Evolutionary conservation across 2,113 vertebrate genomes (phyloP).

Genomic region (Dermatemys mawii): DNA sequence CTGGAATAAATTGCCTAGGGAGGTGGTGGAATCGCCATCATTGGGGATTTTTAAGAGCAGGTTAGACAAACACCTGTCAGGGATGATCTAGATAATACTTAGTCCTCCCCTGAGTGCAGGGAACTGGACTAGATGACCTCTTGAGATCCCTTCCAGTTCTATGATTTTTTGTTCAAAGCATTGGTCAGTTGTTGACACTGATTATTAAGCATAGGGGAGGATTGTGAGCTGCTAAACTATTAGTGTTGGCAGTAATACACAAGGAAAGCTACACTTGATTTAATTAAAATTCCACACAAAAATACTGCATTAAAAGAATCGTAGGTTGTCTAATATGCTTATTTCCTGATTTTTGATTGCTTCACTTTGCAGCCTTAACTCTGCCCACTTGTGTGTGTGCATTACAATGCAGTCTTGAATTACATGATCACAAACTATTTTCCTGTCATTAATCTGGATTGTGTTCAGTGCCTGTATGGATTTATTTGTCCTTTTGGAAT

Average conservation of each 20-base stretch:
- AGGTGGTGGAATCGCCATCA: too few species aligned
- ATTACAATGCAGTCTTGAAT: background rate
- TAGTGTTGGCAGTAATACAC: too few species aligned
- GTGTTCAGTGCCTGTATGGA: background rate
- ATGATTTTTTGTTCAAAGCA: background rate
- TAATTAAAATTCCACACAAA: rapidly evolving
- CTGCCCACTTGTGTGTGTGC: background rate
- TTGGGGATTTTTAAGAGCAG: too few species aligned
- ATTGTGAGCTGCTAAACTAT: too few species aligned
- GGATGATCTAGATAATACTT: too few species aligned
- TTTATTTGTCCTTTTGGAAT: background rate
- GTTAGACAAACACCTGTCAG: too few species aligned
- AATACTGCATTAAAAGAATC: background rate
- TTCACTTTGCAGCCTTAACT: background rate
- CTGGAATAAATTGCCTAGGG: too few species aligned
- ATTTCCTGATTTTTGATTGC: rapidly evolving
- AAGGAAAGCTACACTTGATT: background rate
- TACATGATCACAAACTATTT: background rate
- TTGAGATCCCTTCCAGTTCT: too few species aligned
- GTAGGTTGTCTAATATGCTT: too few species aligned
- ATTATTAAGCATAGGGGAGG: background rate
- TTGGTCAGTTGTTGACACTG: background rate
- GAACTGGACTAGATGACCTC: too few species aligned
- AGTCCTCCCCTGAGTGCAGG: too few species aligned
- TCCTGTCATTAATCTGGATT: background rate